Evolutionary conservation across 1,140 invertebrate genomes (phyloP), one percentile per base, ranked within the genome.

Genomic region (Acromyrmex heyeri): DNA sequence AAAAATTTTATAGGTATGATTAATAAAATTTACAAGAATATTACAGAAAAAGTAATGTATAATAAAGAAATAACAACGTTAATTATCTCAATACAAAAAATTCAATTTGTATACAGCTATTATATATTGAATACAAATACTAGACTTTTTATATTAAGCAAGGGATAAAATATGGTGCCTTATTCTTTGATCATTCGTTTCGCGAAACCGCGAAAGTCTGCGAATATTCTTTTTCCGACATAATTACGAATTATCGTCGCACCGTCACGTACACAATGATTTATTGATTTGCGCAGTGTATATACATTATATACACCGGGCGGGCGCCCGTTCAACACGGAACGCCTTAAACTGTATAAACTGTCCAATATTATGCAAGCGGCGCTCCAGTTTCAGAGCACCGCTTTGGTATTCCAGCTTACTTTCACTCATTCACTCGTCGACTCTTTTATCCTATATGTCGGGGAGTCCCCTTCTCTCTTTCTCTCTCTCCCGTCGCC

Each of bases 401-500:
- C 87, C 79, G 90, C 88, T 89, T 92, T 82, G 92, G 90, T 94
- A 93, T 93, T 93, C 91, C 91, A 89, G 86, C 90, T 93, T 91
- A 93, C 93, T 93, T 93, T 93, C 93, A 93, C 93, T 93, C 93
- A 93, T 93, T 93, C 93, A 93, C 91, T 92, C 87, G 85, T 79
- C 62, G 73, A 81, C 89, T 92, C 86, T 92, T 91, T 92, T 93
- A 92, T 92, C 86, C 85, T 85, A 24, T 85, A n/a, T 10, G 50
- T n/a, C 73, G 44, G 55, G 69, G 79, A 50, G 79, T 61, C 38
- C 85, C 73, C 78, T 76, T 87, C 65, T 78, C 76, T n/a, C 53
- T 21, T 48, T 79, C 57, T 87, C 81, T 53, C 61, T 55, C 38
- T 38, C 67, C 44, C 44, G 34, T 78, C 59, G 79, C 50, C 85